These are phyloP conservation scores for Dolichallabes microphthalmus DNA, from an alignment of 2,113 vertebrate genomes.

Conservation along the genomic window DNA sequence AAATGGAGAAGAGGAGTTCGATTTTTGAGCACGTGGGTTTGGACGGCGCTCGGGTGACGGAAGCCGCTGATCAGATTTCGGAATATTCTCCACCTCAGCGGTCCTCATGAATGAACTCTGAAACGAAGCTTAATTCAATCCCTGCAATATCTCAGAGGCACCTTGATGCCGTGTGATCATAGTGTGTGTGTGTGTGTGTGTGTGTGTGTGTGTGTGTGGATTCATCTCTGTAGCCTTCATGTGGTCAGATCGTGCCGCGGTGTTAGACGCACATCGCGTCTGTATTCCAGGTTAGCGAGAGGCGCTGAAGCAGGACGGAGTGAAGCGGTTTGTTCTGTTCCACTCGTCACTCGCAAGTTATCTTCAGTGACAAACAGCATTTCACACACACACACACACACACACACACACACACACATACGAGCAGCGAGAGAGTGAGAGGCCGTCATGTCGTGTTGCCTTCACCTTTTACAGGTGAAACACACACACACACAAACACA, in stretches of 20 bases:
- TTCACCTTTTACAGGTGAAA: background rate
- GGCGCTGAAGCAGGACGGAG: background rate
- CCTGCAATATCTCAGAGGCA: background rate
- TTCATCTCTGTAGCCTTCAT: background rate
- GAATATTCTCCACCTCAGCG: background rate
- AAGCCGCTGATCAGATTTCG: background rate
- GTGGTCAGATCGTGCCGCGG: background rate
- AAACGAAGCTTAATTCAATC: conserved; percentile 30
- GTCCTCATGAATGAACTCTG: background rate
- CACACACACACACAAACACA: background rate
- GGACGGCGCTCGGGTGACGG: background rate
- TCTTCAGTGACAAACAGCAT: background rate
- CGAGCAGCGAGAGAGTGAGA: background rate
- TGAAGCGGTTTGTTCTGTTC: background rate
- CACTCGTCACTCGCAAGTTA: conserved; percentile 11
- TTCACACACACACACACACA: background rate
- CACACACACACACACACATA: background rate
- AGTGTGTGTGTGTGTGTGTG: conserved; percentile 11
- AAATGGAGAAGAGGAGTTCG: background rate
- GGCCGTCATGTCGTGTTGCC: conserved; percentile 6
- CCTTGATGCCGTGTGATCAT: background rate
- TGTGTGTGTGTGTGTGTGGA: conserved; percentile 7
- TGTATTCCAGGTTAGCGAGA: background rate
- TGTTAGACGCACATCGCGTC: background rate
- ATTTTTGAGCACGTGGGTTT: background rate